Percentiles rank a stretch among this genome's conserved stretches.
Evolutionary conservation across 2,113 vertebrate genomes (phyloP).

Genomic region (Festucalex cinctus): DNA sequence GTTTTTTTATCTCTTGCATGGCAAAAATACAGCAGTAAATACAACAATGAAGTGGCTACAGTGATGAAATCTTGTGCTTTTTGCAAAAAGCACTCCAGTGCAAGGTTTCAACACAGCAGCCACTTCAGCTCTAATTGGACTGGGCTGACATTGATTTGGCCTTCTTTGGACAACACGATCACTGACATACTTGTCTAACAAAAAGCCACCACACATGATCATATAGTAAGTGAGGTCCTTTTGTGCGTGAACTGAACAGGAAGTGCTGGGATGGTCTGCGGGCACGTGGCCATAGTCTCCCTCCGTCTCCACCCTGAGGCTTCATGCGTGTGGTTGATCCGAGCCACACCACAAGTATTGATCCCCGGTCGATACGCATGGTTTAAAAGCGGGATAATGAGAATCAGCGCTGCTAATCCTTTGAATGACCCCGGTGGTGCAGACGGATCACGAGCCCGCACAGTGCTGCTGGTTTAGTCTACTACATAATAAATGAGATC

Average conservation of each 20-base stretch:
- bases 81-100: not conserved
- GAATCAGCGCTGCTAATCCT: not conserved
- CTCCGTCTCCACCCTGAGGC: conserved; percentile 22
- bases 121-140: not conserved
- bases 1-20: no score
- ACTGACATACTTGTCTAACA: not conserved
- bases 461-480: not conserved
- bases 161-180: not conserved
- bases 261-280: conserved; percentile 15
- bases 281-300: conserved; percentile 36
- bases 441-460: not conserved
- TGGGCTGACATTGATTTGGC: not conserved
- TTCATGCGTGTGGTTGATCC: conserved; percentile 12
- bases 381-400: not conserved
- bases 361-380: conserved; percentile 22
- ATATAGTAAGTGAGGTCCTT: conserved; percentile 1
- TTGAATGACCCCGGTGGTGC: not conserved
- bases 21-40: no score
- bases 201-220: not conserved
- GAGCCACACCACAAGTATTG: conserved; percentile 42
- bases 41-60: no score
- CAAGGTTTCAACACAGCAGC: not conserved
- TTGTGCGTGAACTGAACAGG: not conserved
- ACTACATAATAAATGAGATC: not conserved
- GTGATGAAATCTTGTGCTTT: no score